Evolutionary conservation across 2,797 vertebrate genomes (phyloP).

Genomic region (Clarias fuscus): DNA sequence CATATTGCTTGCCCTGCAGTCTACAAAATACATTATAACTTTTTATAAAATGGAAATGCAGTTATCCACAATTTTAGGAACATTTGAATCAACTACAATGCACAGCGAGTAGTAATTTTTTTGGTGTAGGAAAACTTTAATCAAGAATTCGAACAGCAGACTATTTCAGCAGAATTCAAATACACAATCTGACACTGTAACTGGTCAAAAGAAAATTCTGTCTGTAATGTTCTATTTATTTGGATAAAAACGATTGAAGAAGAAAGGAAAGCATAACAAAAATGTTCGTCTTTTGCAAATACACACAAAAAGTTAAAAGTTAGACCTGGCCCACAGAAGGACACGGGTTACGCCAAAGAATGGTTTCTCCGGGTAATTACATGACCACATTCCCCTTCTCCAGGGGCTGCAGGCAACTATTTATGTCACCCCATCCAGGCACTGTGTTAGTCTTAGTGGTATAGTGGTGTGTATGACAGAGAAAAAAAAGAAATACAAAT

Average conservation of each 20-base stretch:
- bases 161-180: neutral
- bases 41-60: slow-evolving; percentile 23
- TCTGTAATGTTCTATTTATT: slow-evolving; percentile 8
- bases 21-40: slow-evolving; percentile 31
- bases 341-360: slow-evolving; percentile 42
- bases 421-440: slow-evolving; percentile 46
- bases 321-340: slow-evolving; percentile 2
- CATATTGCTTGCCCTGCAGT: slow-evolving; percentile 34
- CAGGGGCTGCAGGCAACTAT: slow-evolving; percentile 50
- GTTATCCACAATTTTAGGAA: slow-evolving; percentile 12
- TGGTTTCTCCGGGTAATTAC: slow-evolving; percentile 42
- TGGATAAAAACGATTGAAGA: neutral
- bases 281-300: slow-evolving; percentile 11
- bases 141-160: slow-evolving; percentile 14
- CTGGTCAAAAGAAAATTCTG: slow-evolving; percentile 33
- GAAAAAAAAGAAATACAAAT: slow-evolving; percentile 1
- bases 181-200: slow-evolving; percentile 17
- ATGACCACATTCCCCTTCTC: slow-evolving; percentile 34
- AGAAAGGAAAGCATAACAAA: neutral
- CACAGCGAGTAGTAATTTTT: neutral
- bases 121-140: neutral
- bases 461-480: slow-evolving; percentile 11
- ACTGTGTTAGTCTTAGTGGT: slow-evolving; percentile 54
- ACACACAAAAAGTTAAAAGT: slow-evolving; percentile 5
- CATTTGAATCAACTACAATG: slow-evolving; percentile 13